Evolutionary conservation across 2,113 vertebrate species (phyloP).

Genomic region (Odocoileus hemionus): DNA sequence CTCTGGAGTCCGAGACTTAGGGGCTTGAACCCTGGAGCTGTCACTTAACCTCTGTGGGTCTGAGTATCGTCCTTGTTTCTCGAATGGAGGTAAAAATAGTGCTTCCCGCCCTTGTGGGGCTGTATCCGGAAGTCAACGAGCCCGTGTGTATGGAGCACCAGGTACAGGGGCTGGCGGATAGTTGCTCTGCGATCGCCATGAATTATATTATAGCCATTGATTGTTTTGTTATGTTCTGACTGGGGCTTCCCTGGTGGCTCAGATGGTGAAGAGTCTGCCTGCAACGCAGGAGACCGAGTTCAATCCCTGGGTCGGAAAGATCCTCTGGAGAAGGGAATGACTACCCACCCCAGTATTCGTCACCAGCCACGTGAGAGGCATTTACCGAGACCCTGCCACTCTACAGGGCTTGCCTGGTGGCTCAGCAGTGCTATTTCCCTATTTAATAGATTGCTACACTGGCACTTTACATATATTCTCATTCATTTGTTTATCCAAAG

Average conservation of each 20-base stretch:
- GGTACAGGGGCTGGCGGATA: fast-evolving
- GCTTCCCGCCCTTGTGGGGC: fast-evolving
- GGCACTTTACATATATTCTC: fast-evolving
- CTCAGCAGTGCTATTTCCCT: too few relatives aligned
- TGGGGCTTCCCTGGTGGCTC: not conserved
- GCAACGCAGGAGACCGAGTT: not conserved
- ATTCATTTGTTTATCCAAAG: not conserved
- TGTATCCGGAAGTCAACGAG: not conserved
- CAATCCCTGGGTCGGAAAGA: not conserved
- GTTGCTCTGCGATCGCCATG: too few relatives aligned
- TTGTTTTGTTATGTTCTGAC: not conserved
- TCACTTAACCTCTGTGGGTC: not conserved
- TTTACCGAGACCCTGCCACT: not conserved
- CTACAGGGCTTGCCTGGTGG: too few relatives aligned
- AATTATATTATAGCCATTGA: not conserved
- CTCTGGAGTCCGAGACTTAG: not conserved
- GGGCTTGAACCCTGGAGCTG: not conserved
- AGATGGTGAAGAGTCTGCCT: not conserved
- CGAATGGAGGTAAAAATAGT: not conserved
- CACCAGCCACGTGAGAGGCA: not conserved
- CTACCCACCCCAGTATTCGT: not conserved
- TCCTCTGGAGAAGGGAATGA: not conserved
- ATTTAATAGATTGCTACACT: not conserved
- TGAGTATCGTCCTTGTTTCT: not conserved
- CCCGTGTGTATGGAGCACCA: not conserved